phyloP scores from a whole-genome alignment of 2,888 invertebrate species.

The Coenonympha glycerion region DNA sequence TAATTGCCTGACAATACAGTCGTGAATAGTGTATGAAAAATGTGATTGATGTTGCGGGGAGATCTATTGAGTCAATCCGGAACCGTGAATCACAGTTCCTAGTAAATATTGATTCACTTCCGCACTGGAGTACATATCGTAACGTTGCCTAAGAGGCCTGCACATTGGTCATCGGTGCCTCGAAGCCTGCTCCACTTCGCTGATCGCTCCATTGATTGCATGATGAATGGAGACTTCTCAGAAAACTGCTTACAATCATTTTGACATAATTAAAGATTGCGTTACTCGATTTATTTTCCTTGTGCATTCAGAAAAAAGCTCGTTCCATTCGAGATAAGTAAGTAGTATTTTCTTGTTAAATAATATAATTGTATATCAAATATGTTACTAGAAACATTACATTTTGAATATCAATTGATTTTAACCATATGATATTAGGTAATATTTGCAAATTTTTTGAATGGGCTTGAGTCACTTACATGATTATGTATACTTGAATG shows the following conservation, averaged over 20 bases:
- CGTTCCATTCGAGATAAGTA: background rate
- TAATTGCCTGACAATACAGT: constrained; percentile 1
- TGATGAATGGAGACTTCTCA: background rate
- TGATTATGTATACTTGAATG: too few relatives aligned
- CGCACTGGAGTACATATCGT: constrained; percentile 29
- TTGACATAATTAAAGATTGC: background rate
- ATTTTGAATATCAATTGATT: too few relatives aligned
- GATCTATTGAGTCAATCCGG: constrained; percentile 52
- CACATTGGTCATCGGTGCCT: background rate
- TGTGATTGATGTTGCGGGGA: constrained; percentile 18
- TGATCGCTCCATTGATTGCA: background rate
- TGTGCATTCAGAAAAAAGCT: background rate
- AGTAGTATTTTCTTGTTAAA: background rate
- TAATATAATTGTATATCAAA: too few relatives aligned
- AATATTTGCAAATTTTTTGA: too few relatives aligned
- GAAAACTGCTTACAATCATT: background rate
- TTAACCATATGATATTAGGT: background rate
- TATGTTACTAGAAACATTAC: too few relatives aligned
- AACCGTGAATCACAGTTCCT: constrained; percentile 63
- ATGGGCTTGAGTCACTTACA: too few relatives aligned
- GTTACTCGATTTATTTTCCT: background rate
- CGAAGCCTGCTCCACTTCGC: background rate
- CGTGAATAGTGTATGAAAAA: background rate
- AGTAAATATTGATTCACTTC: constrained; percentile 65
- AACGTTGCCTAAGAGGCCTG: constrained; percentile 11